These are phyloP conservation scores for Glossophaga mutica DNA, from an alignment of 2,797 vertebrate species.

Conservation along the genomic window DNA sequence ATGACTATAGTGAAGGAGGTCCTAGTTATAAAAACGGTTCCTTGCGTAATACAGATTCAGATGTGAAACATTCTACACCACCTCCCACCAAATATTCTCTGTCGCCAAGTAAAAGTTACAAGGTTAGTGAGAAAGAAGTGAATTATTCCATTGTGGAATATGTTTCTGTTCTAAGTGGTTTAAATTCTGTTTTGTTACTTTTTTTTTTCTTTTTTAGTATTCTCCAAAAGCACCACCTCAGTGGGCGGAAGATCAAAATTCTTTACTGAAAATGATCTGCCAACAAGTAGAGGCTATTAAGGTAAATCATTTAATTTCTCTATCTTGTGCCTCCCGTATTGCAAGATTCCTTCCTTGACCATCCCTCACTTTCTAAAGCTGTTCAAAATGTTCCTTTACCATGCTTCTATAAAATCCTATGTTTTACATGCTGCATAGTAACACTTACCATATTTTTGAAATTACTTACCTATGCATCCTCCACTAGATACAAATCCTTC, in stretches of 20 bases:
- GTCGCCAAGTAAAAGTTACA: constrained; percentile 91
- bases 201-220: constrained; percentile 82
- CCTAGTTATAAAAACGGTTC: constrained; percentile 85
- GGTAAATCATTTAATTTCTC: constrained; percentile 81
- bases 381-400: neutral
- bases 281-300: constrained; percentile 97
- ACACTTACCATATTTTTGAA: neutral
- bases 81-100: constrained; percentile 89
- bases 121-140: constrained; percentile 81
- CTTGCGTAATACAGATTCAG: constrained; percentile 82
- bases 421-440: neutral
- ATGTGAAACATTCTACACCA: constrained; percentile 89
- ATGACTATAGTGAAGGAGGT: constrained; percentile 85
- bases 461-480: neutral
- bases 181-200: constrained; percentile 8
- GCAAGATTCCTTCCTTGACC: neutral
- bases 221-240: constrained; percentile 95
- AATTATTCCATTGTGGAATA: neutral
- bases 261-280: constrained; percentile 93
- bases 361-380: neutral
- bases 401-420: neutral
- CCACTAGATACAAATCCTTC: neutral
- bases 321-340: neutral
- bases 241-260: constrained; percentile 98
- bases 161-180: neutral